phyloP scores from a whole-genome alignment of 2,888 invertebrate species.

The Gandaritis pyraliata region DNA sequence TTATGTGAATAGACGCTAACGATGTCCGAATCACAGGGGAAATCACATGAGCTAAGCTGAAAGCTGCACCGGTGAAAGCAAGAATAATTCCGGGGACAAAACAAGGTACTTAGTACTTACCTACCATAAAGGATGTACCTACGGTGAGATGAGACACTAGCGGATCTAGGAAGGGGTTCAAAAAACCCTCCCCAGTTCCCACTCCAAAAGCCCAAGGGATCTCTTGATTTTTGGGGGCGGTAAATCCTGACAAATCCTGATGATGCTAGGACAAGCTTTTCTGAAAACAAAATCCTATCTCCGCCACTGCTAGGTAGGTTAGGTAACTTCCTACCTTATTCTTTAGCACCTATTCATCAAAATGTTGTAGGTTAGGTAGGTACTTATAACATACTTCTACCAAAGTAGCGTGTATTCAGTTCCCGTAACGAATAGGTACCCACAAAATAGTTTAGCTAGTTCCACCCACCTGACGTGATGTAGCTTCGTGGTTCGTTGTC shows the following conservation, averaged over 20 bases:
- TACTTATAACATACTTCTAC: neutral
- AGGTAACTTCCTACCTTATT: too few relatives aligned
- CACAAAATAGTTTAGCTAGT: constrained; percentile 12
- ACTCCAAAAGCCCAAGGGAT: too few relatives aligned
- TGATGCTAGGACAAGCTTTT: too few relatives aligned
- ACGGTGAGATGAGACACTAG: too few relatives aligned
- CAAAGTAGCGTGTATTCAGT: neutral
- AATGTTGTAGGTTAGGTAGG: too few relatives aligned
- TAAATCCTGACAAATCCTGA: too few relatives aligned
- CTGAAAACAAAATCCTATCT: too few relatives aligned
- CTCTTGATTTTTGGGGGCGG: too few relatives aligned
- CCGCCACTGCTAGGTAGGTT: too few relatives aligned
- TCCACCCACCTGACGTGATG: constrained; percentile 14
- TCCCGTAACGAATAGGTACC: constrained; percentile 6
- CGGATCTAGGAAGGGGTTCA: neutral
- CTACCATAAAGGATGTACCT: too few relatives aligned
- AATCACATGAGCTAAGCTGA: constrained; percentile 61
- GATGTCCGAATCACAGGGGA: constrained; percentile 69
- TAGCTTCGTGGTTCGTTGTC: constrained; percentile 11
- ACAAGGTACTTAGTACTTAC: neutral
- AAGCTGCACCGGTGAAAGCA: constrained; percentile 38
- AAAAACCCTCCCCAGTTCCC: too few relatives aligned
- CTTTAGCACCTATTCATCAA: too few relatives aligned
- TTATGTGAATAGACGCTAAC: constrained; percentile 73
- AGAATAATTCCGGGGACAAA: constrained; percentile 29